phyloP scores from a whole-genome alignment of 2,113 vertebrate species.

The Cinclus cinclus region DNA sequence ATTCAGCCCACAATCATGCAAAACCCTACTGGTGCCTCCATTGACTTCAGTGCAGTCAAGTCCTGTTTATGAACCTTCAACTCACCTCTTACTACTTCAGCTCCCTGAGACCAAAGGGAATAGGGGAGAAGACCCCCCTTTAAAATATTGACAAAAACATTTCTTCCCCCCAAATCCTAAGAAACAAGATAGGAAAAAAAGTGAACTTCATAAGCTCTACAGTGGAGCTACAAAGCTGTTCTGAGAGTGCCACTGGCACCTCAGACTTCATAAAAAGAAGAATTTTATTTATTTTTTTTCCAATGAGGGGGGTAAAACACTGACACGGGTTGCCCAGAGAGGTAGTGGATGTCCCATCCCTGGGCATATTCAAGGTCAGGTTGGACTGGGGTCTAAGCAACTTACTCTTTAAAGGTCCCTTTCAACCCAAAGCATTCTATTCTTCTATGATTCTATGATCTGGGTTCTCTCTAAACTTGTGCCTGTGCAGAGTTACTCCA shows the following conservation, averaged over 20 bases:
- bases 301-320: neutral
- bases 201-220: neutral
- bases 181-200: neutral
- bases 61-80: neutral
- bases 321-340: neutral
- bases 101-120: neutral
- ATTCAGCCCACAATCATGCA: neutral
- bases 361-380: neutral
- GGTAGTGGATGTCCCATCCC: neutral
- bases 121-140: neutral
- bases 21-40: neutral
- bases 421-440: neutral
- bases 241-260: neutral
- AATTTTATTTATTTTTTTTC: neutral
- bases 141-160: neutral
- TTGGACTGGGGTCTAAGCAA: neutral
- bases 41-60: neutral
- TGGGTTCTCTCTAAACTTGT: neutral
- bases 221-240: neutral
- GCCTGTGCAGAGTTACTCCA: neutral
- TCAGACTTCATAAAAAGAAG: neutral
- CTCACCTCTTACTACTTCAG: neutral
- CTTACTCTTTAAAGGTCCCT: neutral
- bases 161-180: neutral
- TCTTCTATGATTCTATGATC: neutral